Evolutionary conservation across 1,140 invertebrate genomes (phyloP).

Genomic region (Zaprionus capensis): DNA sequence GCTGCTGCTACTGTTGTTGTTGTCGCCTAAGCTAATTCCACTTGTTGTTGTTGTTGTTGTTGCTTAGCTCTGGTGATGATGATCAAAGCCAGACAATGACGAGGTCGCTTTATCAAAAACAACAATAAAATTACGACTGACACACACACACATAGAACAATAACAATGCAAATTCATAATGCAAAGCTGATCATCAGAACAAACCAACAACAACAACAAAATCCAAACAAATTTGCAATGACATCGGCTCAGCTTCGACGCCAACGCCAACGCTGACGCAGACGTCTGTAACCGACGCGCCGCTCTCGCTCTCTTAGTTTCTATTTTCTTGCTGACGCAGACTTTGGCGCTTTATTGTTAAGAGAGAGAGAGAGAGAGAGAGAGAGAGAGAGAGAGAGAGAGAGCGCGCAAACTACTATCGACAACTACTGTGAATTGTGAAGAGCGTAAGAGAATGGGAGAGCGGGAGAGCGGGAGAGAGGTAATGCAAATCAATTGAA

Average conservation of each 20-base stretch:
- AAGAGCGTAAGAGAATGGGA: background rate
- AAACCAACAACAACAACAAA: constrained; percentile 28
- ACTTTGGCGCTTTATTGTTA: constrained; percentile 10
- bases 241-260: background rate
- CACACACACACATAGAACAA: constrained; percentile 17
- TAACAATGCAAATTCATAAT: constrained; percentile 28
- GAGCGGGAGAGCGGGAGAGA: background rate
- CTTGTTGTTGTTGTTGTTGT: constrained; percentile 7
- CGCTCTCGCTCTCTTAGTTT: constrained; percentile 25
- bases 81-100: constrained; percentile 30
- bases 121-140: constrained; percentile 9
- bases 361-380: too few relatives aligned
- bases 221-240: constrained; percentile 40
- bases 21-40: constrained; percentile 25
- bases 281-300: constrained; percentile 8
- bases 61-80: constrained; percentile 9
- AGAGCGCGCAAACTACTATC: background rate
- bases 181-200: constrained; percentile 22
- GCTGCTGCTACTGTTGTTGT: constrained; percentile 9
- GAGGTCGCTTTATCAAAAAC: constrained; percentile 30
- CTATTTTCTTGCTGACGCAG: constrained; percentile 76
- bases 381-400: background rate
- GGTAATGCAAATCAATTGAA: constrained; percentile 36
- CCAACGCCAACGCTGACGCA: constrained; percentile 8
- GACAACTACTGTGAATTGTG: background rate